Conservation (phyloP, 53 echinoderm and acorn worm genomes). For the Antedon mediterranea region DNA sequence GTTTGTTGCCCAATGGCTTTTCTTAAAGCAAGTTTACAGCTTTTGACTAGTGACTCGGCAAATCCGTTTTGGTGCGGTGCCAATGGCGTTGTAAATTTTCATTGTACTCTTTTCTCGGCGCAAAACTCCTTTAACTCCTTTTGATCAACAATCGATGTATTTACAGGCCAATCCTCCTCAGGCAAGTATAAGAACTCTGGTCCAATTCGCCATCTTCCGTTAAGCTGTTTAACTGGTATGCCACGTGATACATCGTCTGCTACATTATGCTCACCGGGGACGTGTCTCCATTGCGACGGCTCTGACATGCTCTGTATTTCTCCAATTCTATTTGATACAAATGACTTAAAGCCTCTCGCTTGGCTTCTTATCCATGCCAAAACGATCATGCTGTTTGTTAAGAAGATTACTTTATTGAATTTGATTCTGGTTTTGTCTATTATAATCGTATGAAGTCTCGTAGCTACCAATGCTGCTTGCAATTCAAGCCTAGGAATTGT, state of each 20-base stretch:
- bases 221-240: slow-evolving; percentile 13
- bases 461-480: slow-evolving; percentile 27
- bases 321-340: too few species aligned
- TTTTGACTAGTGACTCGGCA: too few species aligned
- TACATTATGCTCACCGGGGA: too few species aligned
- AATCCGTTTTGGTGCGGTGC: too few species aligned
- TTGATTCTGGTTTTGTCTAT: slow-evolving; percentile 11
- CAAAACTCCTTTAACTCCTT: too few species aligned
- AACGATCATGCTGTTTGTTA: slow-evolving; percentile 43
- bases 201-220: slow-evolving; percentile 23
- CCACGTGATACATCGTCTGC: too few species aligned
- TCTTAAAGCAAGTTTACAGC: too few species aligned
- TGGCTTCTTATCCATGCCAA: slow-evolving; percentile 31
- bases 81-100: too few species aligned
- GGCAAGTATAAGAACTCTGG: slow-evolving; percentile 33
- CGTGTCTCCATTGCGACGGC: too few species aligned
- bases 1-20: too few species aligned
- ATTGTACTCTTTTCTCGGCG: too few species aligned
- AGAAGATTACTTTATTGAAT: slow-evolving; percentile 14
- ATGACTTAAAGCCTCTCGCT: slow-evolving; percentile 39
- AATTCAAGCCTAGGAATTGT: slow-evolving; percentile 31
- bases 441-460: slow-evolving; percentile 21
- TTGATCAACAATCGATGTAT: not conserved
- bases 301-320: too few species aligned
- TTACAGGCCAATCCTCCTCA: slow-evolving; percentile 33